Percentiles rank a stretch among this genome's conserved stretches.
Conservation (phyloP, 92 coral and sea anemone species). For the Anthopleura xanthogrammica region DNA sequence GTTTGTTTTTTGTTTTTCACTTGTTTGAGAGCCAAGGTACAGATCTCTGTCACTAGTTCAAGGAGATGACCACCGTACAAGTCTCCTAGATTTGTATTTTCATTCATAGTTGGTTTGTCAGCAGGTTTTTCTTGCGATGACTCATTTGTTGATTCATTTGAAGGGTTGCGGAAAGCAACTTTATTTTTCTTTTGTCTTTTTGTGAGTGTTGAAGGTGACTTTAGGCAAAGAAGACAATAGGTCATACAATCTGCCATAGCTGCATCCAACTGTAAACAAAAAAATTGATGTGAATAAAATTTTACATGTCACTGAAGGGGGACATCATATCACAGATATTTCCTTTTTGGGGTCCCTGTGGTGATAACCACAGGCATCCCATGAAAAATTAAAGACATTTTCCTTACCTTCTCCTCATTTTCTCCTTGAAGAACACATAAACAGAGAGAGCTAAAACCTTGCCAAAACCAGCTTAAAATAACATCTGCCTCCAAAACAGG, state of each 20-base stretch:
- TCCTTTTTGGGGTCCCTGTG: not conserved
- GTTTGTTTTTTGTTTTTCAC: slow-evolving; percentile 36
- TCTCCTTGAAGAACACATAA: slow-evolving; percentile 20
- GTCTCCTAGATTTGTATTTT: slow-evolving; percentile 22
- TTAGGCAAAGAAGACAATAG: slow-evolving; percentile 59
- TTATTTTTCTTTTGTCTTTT: slow-evolving; percentile 46
- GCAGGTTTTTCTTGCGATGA: not conserved
- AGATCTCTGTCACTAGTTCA: slow-evolving; percentile 49
- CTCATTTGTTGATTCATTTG: not conserved
- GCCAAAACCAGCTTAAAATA: slow-evolving; percentile 71
- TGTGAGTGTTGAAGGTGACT: slow-evolving; percentile 36
- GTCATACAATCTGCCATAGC: slow-evolving; percentile 37
- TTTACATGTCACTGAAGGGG: too few species aligned
- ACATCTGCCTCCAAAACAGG: slow-evolving; percentile 14
- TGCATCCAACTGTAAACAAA: slow-evolving; percentile 36
- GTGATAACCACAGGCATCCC: not conserved
- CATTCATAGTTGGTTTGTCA: not conserved
- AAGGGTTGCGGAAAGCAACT: slow-evolving; percentile 47
- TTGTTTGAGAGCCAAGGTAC: slow-evolving; percentile 50
- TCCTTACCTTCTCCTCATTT: slow-evolving; percentile 11
- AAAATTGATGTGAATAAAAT: not conserved
- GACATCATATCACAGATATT: too few species aligned
- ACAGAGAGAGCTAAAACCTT: slow-evolving; percentile 53
- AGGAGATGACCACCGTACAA: slow-evolving; percentile 73
- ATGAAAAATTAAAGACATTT: not conserved